phyloP scores from a whole-genome alignment of 2,113 vertebrate genomes.

The Charina bottae region DNA sequence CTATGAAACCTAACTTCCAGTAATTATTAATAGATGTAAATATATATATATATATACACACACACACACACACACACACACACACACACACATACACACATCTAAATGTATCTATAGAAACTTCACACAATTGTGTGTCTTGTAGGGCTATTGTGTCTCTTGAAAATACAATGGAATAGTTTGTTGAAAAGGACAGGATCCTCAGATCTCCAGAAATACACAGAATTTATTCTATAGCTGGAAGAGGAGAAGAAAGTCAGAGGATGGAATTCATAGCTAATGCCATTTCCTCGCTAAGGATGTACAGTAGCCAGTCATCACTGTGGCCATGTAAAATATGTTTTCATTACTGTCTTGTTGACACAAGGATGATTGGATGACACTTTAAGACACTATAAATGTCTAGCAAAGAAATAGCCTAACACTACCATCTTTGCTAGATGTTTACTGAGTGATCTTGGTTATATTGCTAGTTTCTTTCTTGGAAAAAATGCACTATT shows the following conservation, averaged over 20 bases:
- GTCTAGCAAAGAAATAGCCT: not conserved
- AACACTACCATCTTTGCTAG: not conserved
- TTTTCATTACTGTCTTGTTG: not conserved
- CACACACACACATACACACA: too few relatives aligned
- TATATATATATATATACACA: not conserved
- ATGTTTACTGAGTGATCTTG: not conserved
- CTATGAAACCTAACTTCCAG: not conserved
- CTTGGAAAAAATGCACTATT: not conserved
- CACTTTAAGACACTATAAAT: not conserved
- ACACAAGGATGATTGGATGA: not conserved
- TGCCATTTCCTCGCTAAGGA: not conserved
- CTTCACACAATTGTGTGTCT: not conserved
- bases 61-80: too few relatives aligned
- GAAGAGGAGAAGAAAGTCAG: not conserved
- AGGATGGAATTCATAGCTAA: not conserved
- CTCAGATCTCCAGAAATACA: not conserved
- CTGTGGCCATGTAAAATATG: not conserved
- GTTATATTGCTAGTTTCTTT: not conserved
- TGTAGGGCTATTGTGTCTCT: not conserved
- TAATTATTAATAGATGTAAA: not conserved
- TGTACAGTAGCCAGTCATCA: not conserved
- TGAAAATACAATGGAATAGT: not conserved
- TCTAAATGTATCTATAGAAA: not conserved
- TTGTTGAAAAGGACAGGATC: not conserved
- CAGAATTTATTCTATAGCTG: not conserved